Percentiles rank a stretch among this genome's conserved stretches.
phyloP scores from a whole-genome alignment of 1,140 invertebrate species.

The Hypothenemus hampei region DNA sequence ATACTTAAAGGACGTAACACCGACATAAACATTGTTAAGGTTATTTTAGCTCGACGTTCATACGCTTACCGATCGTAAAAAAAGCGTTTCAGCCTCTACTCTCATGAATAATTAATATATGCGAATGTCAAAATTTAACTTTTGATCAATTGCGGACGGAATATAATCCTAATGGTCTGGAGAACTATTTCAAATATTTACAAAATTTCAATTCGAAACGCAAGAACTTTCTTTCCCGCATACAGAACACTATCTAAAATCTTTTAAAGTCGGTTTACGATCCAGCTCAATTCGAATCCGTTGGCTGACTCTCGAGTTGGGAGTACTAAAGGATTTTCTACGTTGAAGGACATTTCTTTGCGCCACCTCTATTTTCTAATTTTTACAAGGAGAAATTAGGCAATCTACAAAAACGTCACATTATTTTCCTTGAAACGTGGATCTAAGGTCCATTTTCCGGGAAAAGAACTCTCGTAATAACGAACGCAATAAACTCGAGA shows the following conservation, averaged over 20 bases:
- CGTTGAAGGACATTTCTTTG: too few species aligned
- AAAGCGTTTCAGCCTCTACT: background rate
- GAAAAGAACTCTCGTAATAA: too few species aligned
- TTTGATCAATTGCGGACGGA: background rate
- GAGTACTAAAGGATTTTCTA: background rate
- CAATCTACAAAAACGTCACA: background rate
- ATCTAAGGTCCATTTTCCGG: background rate
- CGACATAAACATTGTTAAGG: conserved; percentile 15
- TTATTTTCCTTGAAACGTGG: background rate
- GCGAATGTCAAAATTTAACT: background rate
- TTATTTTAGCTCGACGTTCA: conserved; percentile 13
- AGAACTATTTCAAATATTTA: background rate
- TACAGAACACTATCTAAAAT: background rate
- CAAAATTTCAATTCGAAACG: background rate
- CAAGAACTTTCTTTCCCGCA: background rate
- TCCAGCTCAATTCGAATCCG: background rate
- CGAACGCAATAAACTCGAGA: background rate
- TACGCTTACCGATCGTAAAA: conserved; percentile 11
- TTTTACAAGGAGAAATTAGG: background rate
- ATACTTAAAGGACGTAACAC: conserved; percentile 2
- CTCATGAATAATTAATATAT: conserved; percentile 6
- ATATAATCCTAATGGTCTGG: too few species aligned
- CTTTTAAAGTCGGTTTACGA: background rate
- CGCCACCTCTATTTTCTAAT: too few species aligned
- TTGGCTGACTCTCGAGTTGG: background rate